Conservation (phyloP, 37 sponge, comb jelly and placozoan genomes). For the Oopsacas minuta region DNA sequence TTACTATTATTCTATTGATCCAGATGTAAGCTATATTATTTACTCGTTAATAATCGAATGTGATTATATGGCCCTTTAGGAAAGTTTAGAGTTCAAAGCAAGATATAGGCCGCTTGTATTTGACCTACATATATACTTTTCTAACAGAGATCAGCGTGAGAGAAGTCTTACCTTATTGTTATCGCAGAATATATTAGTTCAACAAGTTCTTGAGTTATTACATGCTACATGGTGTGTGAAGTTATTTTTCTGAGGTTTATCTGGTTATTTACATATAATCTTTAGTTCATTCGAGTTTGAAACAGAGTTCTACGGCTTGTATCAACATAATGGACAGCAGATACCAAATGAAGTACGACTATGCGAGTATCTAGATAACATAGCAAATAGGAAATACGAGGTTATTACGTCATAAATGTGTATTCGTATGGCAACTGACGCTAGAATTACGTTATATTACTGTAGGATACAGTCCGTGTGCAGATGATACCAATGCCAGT, state of each 20-base stretch:
- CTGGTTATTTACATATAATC: background rate
- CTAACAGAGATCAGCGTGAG: conserved; percentile 27
- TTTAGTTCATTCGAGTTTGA: conserved; percentile 73
- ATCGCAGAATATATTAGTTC: conserved; percentile 44
- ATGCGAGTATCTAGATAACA: conserved; percentile 66
- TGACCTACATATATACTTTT: conserved; percentile 33
- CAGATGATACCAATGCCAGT: conserved; percentile 64
- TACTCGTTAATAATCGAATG: background rate
- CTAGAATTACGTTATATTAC: too few species aligned
- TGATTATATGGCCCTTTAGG: conserved; percentile 25
- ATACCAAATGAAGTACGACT: conserved; percentile 38
- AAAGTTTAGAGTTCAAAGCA: conserved; percentile 66
- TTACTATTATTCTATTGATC: conserved; percentile 60
- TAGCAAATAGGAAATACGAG: conserved; percentile 37
- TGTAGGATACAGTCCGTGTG: conserved; percentile 54
- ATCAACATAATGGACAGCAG: conserved; percentile 54
- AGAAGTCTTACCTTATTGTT: conserved; percentile 31
- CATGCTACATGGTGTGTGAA: conserved; percentile 45
- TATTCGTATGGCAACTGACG: too few species aligned
- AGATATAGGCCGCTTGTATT: conserved; percentile 67
- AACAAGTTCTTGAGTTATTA: conserved; percentile 44
- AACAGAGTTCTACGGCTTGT: conserved; percentile 72
- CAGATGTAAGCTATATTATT: conserved; percentile 31
- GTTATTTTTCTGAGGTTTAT: background rate
- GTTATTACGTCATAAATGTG: too few species aligned